Evolutionary conservation across 2,888 invertebrate species (phyloP), one percentile per base, ranked within the genome.

Genomic region (Scrobipalpa atriplicella): DNA sequence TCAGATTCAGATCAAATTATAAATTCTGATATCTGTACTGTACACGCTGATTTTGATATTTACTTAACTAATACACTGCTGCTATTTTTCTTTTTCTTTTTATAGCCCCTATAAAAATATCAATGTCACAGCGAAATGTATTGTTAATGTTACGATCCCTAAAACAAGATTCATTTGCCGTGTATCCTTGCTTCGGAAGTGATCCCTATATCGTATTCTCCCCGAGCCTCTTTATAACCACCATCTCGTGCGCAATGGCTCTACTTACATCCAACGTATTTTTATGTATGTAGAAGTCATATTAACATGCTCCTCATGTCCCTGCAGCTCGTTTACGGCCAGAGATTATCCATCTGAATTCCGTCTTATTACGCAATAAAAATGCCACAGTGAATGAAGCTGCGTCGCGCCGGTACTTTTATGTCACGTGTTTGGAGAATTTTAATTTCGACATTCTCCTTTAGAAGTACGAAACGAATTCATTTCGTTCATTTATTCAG

Each of bases 331-430:
- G 80, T 86, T 85, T 83, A 84, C 78, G 78, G 81, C 78, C 80
- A 73, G 71, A 83, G 84, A 87, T 87, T 85, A 87, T 85, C 82
- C 83, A 79, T 81, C 82, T 78, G 79, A 84, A 86, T 86, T 84
- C 79, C 78, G 64, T 78, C 82, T 85, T 86, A 87, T 84, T 82
- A 81, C 81, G 77, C 78, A 81, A 85, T 86, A 87, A 88, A 86
- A 89, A 85, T 83, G 75, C 82, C 80, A 80, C 82, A 83, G 78
- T 80, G 81, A 85, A 84, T 82, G 76, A 82, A 81, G 77, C 78
- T 72, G 76, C 75, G 75, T 76, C 77, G 75, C 75, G 70, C 75
- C 71, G 71, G 71, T 75, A 72, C 78, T 76, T 79, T 77, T 78
- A 80, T 79, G 77, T 75, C 71, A 69, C 78, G 74, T 80, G 79